Conservation (phyloP, 2,888 invertebrate species). For the Drosophila prolongata region DNA sequence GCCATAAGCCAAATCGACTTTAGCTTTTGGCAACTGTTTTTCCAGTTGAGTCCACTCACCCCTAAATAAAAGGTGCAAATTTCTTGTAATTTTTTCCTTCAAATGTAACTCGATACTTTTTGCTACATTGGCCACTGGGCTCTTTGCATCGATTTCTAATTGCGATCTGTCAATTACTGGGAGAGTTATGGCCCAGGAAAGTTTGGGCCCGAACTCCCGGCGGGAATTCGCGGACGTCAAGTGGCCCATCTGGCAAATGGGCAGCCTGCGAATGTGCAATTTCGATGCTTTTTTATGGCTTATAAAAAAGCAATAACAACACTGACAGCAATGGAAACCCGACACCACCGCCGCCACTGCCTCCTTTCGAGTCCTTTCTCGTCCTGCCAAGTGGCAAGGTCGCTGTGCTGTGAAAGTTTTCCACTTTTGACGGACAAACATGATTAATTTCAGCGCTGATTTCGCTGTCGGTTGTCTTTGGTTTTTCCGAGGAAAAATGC, state of each 20-base stretch:
- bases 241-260: constrained; percentile 71
- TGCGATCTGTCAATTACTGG: constrained; percentile 76
- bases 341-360: constrained; percentile 9
- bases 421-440: constrained; percentile 51
- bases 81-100: neutral
- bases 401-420: constrained; percentile 1
- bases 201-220: constrained; percentile 47
- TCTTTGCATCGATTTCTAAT: constrained; percentile 71
- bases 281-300: constrained; percentile 67
- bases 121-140: constrained; percentile 43
- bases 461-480: constrained; percentile 50
- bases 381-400: neutral
- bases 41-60: constrained; percentile 2
- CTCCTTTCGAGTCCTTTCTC: constrained; percentile 4
- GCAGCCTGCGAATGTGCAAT: constrained; percentile 64
- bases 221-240: constrained; percentile 56
- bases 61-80: constrained; percentile 19
- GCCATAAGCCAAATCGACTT: constrained; percentile 17
- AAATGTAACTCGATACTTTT: constrained; percentile 70
- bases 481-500: constrained; percentile 32
- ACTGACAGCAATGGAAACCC: constrained; percentile 30
- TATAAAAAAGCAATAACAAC: constrained; percentile 77
- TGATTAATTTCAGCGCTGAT: constrained; percentile 65
- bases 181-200: constrained; percentile 57
- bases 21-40: neutral